These are phyloP conservation scores for Sebastes dallii DNA, from an alignment of 2,797 vertebrate genomes.

Conservation along the genomic window DNA sequence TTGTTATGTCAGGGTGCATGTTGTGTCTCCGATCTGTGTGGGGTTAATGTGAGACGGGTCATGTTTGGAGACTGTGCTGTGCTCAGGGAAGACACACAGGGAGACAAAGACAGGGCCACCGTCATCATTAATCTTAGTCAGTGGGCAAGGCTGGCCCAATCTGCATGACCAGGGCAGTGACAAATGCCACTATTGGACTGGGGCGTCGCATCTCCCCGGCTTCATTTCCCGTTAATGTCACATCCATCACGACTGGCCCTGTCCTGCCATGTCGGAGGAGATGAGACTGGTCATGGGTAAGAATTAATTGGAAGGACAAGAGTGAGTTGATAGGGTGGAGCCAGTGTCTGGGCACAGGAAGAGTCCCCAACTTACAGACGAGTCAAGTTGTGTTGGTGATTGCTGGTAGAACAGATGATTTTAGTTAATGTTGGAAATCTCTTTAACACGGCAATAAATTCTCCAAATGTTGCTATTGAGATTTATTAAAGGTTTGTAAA, in stretches of 20 bases:
- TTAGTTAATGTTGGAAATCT: not conserved
- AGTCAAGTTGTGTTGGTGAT: not conserved
- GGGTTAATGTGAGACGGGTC: conserved; percentile 36
- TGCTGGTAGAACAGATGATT: not conserved
- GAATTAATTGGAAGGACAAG: conserved; percentile 76
- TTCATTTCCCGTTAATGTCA: conserved; percentile 83
- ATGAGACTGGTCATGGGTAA: conserved; percentile 66
- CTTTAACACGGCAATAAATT: not conserved
- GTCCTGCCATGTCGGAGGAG: conserved; percentile 69
- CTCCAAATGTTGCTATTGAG: not conserved
- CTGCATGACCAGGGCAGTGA: conserved; percentile 80
- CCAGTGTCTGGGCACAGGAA: not conserved
- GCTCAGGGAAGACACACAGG: conserved; percentile 53
- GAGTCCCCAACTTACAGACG: not conserved
- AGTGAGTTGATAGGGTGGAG: conserved; percentile 45
- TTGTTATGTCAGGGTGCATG: conserved; percentile 21
- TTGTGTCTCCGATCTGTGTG: conserved; percentile 24
- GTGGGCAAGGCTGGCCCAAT: conserved; percentile 67
- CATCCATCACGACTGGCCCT: conserved; percentile 75
- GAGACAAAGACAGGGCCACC: conserved; percentile 74
- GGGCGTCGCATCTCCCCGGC: conserved; percentile 70
- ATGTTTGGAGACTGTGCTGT: conserved; percentile 58
- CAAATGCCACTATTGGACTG: conserved; percentile 80
- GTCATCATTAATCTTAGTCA: conserved; percentile 83
- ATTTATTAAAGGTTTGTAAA: not conserved